These are phyloP conservation scores for Synanthedon myopaeformis DNA, from an alignment of 2,888 invertebrate species.

Conservation along the genomic window DNA sequence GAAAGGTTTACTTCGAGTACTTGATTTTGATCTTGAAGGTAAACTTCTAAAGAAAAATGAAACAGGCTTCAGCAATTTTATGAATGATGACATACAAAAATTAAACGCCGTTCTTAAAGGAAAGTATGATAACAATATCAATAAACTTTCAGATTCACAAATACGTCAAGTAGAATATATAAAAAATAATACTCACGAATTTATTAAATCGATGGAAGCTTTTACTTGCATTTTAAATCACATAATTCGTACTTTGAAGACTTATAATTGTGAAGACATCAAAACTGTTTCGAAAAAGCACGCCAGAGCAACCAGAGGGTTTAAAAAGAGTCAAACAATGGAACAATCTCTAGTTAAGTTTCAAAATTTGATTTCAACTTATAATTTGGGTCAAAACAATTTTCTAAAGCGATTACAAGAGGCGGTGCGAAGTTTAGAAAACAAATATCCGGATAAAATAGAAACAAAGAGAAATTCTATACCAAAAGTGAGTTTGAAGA, in stretches of 20 bases:
- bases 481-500: conserved; percentile 4
- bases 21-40: conserved; percentile 16
- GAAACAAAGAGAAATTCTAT: conserved; percentile 1
- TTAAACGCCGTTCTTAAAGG: conserved; percentile 30
- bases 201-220: conserved; percentile 35
- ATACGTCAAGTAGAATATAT: conserved; percentile 31
- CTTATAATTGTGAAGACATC: neutral
- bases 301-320: neutral
- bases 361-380: conserved; percentile 18
- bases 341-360: conserved; percentile 5
- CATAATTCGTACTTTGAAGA: conserved; percentile 26
- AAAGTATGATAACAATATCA: conserved; percentile 9
- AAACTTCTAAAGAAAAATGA: conserved; percentile 2
- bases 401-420: conserved; percentile 40
- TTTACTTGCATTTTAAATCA: conserved; percentile 39
- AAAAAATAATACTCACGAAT: conserved; percentile 33
- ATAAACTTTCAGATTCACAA: conserved; percentile 23
- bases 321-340: neutral
- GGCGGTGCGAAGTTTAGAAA: conserved; percentile 22
- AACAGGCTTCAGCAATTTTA: conserved; percentile 6
- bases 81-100: conserved; percentile 24
- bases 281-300: neutral
- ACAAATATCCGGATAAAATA: neutral
- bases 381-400: conserved; percentile 39
- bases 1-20: conserved; percentile 31